These are phyloP conservation scores for Epinephelus cyanopodus DNA, from an alignment of 2,113 vertebrate genomes.

Conservation along the genomic window DNA sequence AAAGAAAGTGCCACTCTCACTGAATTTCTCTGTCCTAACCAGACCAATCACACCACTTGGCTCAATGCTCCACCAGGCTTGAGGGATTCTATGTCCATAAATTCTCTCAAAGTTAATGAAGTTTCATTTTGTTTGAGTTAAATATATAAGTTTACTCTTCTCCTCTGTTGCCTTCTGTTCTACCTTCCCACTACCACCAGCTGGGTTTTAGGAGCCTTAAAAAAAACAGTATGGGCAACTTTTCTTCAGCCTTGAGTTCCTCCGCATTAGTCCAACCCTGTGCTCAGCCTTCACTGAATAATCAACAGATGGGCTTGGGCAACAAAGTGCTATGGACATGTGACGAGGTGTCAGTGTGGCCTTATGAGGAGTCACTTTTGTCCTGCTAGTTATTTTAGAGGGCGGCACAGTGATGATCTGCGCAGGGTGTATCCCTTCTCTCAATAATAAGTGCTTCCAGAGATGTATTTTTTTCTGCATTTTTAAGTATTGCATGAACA, in stretches of 20 bases:
- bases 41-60: conserved; percentile 34
- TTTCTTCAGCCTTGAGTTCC: conserved; percentile 17
- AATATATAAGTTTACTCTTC: conserved; percentile 11
- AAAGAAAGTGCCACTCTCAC: conserved; percentile 4
- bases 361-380: background rate
- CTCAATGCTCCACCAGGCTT: conserved; percentile 20
- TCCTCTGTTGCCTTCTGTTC: conserved; percentile 2
- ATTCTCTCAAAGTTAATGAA: conserved; percentile 36
- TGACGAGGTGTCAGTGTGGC: background rate
- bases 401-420: too few relatives aligned
- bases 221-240: background rate
- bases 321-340: background rate
- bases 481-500: too few relatives aligned
- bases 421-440: too few relatives aligned
- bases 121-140: conserved; percentile 18
- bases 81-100: conserved; percentile 10
- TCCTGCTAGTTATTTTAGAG: too few relatives aligned
- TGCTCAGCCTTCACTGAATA: conserved; percentile 14
- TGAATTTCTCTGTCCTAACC: conserved; percentile 15
- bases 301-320: conserved; percentile 5
- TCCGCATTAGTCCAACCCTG: background rate
- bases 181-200: background rate
- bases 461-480: too few relatives aligned
- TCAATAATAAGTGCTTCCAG: too few relatives aligned
- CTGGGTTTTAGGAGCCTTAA: conserved; percentile 1